phyloP scores from a whole-genome alignment of 64 coral and sea anemone species.

The Montipora foliosa region DNA sequence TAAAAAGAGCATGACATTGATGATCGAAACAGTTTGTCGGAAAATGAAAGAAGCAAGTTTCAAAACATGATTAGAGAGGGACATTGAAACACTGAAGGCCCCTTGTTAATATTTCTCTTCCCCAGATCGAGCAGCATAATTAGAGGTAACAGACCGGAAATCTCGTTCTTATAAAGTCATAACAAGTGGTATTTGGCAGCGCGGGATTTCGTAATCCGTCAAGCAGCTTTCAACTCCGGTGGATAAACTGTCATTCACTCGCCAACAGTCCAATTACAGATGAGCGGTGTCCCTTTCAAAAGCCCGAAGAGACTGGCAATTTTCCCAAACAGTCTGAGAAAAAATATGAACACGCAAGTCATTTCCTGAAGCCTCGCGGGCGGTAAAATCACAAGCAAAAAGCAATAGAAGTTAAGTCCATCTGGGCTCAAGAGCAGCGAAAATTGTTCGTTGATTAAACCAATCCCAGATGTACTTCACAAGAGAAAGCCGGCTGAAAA shows the following conservation, averaged over 20 bases:
- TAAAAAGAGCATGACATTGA: neutral
- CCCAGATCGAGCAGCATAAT: constrained; percentile 36
- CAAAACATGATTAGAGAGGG: neutral
- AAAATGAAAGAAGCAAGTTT: constrained; percentile 2
- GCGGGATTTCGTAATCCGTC: constrained; percentile 49
- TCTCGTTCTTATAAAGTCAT: constrained; percentile 56
- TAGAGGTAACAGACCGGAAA: constrained; percentile 58
- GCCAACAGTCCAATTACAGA: neutral
- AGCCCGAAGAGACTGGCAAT: constrained; percentile 12
- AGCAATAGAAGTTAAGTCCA: neutral
- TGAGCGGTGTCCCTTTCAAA: constrained; percentile 6
- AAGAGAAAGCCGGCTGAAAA: neutral
- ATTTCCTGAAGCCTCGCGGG: constrained; percentile 45
- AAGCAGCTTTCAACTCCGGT: constrained; percentile 50
- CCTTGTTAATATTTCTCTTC: neutral
- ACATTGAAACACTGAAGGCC: neutral
- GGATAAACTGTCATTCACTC: constrained; percentile 14
- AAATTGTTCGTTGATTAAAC: constrained; percentile 4
- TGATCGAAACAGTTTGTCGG: neutral
- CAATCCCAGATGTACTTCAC: constrained; percentile 41
- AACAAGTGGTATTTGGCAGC: constrained; percentile 44
- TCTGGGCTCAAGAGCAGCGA: constrained; percentile 22
- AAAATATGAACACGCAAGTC: constrained; percentile 16
- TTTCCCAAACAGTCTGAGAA: constrained; percentile 53
- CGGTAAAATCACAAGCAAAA: neutral